phyloP scores from a whole-genome alignment of 1,140 invertebrate genomes.

The Xylocopa sonorina region DNA sequence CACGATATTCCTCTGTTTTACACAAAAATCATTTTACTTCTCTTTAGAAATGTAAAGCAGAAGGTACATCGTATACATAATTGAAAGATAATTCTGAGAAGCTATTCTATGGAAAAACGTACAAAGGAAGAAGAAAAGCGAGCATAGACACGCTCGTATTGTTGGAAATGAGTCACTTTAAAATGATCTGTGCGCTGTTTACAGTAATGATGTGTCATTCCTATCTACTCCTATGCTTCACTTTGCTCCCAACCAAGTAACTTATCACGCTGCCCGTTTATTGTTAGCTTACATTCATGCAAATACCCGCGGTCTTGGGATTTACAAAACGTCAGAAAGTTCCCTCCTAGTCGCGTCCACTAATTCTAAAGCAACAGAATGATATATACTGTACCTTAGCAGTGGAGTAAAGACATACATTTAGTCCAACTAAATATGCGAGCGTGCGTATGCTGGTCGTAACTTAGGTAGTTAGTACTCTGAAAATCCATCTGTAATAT shows the following conservation, averaged over 20 bases:
- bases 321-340: not conserved
- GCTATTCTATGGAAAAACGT: not conserved
- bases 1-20: too few species aligned
- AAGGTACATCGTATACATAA: too few species aligned
- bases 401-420: not conserved
- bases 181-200: conserved; percentile 36
- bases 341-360: not conserved
- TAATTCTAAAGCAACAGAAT: not conserved
- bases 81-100: not conserved
- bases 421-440: not conserved
- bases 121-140: not conserved
- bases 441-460: not conserved
- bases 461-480: too few species aligned
- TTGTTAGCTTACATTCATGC: not conserved
- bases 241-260: not conserved
- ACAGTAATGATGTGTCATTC: conserved; percentile 13
- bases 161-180: conserved; percentile 37
- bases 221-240: conserved; percentile 3
- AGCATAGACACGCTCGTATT: not conserved
- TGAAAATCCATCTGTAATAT: too few species aligned
- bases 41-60: too few species aligned
- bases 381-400: not conserved
- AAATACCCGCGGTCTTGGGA: not conserved
- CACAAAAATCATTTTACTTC: too few species aligned
- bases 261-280: not conserved